Conservation (phyloP, 2,888 invertebrate species). For the Cistogaster globosa region DNA sequence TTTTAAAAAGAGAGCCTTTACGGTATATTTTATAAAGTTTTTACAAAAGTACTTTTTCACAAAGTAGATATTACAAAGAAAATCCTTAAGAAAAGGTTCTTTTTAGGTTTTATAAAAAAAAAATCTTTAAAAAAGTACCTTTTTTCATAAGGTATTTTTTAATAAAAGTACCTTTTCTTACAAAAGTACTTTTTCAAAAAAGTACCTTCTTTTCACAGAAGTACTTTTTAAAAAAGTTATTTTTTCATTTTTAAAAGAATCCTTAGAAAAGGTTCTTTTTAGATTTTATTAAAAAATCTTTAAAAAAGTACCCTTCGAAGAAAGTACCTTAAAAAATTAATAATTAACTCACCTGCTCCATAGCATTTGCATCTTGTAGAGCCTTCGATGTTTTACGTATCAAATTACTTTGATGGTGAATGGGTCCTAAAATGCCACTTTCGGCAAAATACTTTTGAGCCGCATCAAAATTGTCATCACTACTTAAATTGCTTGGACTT, state of each 20-base stretch:
- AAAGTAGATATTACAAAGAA: no score
- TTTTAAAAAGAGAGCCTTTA: no score
- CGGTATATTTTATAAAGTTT: no score
- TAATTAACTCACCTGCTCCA: conserved; percentile 75
- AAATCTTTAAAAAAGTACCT: no score
- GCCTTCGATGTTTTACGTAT: conserved; percentile 78
- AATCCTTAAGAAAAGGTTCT: no score
- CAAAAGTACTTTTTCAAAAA: neutral
- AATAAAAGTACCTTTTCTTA: no score
- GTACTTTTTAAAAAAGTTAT: neutral
- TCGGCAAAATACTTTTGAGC: conserved; percentile 78
- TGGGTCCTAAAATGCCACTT: conserved; percentile 78
- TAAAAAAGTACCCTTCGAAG: neutral
- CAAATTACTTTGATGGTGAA: conserved; percentile 72
- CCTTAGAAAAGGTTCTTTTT: no score
- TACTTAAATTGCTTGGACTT: conserved; percentile 33
- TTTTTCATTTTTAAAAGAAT: no score
- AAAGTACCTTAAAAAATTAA: neutral
- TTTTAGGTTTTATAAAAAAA: no score
- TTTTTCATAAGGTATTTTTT: no score
- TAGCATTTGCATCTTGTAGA: conserved; percentile 76
- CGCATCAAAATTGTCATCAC: conserved; percentile 74
- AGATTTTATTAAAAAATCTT: neutral
- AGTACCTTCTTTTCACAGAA: neutral
- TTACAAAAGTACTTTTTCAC: no score